These are phyloP conservation scores for Notothenia coriiceps DNA, from an alignment of 2,113 vertebrate species.

Conservation along the genomic window DNA sequence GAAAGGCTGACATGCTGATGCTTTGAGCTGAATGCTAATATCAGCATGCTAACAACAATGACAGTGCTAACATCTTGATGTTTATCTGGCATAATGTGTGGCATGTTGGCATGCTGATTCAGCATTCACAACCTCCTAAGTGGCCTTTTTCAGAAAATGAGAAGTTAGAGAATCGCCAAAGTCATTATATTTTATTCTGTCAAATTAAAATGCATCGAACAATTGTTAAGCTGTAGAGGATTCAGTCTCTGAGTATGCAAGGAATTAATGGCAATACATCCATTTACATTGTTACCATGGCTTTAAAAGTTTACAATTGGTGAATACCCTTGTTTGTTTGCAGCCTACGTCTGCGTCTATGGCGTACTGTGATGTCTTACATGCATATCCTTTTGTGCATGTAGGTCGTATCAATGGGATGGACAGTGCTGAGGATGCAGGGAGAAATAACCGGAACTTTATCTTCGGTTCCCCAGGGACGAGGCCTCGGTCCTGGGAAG, in stretches of 20 bases:
- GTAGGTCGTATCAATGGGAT: constrained; percentile 51
- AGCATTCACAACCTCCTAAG: no score
- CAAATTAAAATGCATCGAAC: not conserved
- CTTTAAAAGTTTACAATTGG: not conserved
- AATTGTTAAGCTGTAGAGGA: not conserved
- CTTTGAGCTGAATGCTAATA: not conserved
- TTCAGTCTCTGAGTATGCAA: not conserved
- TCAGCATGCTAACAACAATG: not conserved
- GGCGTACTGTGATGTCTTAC: constrained; percentile 1
- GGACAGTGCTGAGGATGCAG: constrained; percentile 47
- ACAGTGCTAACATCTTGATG: not conserved
- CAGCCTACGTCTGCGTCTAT: not conserved
- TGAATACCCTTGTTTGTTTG: not conserved
- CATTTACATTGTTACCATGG: not conserved
- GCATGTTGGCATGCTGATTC: not conserved
- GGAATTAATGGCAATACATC: constrained; percentile 3
- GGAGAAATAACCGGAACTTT: constrained; percentile 54
- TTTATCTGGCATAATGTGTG: not conserved
- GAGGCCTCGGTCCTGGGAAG: constrained; percentile 82
- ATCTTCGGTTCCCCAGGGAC: constrained; percentile 67
- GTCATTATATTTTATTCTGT: no score
- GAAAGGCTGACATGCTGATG: not conserved
- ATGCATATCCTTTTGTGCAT: constrained; percentile 17
- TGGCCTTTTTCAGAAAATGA: not conserved
- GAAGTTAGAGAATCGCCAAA: no score